Evolutionary conservation across 1,140 invertebrate genomes (phyloP), one percentile per base, ranked within the genome.

Genomic region (Adoxophyes honmai): DNA sequence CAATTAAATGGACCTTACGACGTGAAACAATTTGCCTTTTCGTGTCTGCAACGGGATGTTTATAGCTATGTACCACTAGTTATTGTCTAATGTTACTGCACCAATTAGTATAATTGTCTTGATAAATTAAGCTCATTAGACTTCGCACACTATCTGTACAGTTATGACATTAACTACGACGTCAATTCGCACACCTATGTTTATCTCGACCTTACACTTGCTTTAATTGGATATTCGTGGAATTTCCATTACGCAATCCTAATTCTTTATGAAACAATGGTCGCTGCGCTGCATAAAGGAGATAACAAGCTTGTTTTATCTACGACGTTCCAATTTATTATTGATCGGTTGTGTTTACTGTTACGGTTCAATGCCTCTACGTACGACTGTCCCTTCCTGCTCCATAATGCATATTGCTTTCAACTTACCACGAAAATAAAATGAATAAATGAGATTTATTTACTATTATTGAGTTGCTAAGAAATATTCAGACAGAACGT

Each of bases 1-100:
- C 51, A 59, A 64, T 64, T 65, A 63, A 34, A 59, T 48, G 42
- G 39, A 36, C 52, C 58, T 60, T 55, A 42, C 58, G 18, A 33
- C 52, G 35, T 60, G 35, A 34, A 42, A 60, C 44, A 55, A 60
- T 60, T 60, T 38, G 14, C 16, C 42, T 48, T 28, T 11, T 11
- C 42, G 42, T 48, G 18, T 28, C 42, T 48, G 42, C 42, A 48
- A 13, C 21, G 9, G 42, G 16, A 28, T 21, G 42, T 28, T 11
- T 21, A 9, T 48, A 33, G 42, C 42, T 48, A 18, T 10, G 28
- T 11, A n/a, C n/a, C n/a, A n/a, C n/a, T n/a, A 21, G 42, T 48
- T 48, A 48, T 48, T 48, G 42, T 48, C 42, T 48, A 48, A 48
- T 18, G 28, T 44, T 33, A 33, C 10, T 48, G 42, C 42, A 48